Percentiles rank a stretch among this genome's conserved stretches.
Conservation (phyloP, 2,888 invertebrate genomes). For the Rhorus exstirpatorius region DNA sequence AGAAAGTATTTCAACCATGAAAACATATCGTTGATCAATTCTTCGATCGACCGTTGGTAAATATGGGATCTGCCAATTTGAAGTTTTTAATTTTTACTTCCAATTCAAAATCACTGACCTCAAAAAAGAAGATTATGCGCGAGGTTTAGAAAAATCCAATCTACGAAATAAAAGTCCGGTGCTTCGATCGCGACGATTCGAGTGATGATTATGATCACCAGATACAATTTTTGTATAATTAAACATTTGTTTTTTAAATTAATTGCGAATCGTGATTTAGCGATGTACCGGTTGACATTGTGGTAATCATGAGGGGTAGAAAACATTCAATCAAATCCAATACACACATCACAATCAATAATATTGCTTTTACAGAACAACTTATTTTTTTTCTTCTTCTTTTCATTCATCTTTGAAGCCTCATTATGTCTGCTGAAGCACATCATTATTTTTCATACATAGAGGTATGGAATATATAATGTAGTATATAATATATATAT, state of each 20-base stretch:
- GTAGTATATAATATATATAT: neutral
- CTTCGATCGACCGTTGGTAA: too few species aligned
- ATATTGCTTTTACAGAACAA: slow-evolving; percentile 27
- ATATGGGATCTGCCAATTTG: too few species aligned
- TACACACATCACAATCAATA: slow-evolving; percentile 23
- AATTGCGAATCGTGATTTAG: slow-evolving; percentile 8
- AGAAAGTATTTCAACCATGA: too few species aligned
- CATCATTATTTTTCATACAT: slow-evolving; percentile 6
- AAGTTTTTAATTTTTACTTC: too few species aligned
- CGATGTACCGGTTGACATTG: neutral
- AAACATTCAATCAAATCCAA: neutral
- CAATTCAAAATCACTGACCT: too few species aligned
- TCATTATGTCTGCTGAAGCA: too few species aligned
- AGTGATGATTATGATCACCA: slow-evolving; percentile 4
- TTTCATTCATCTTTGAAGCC: slow-evolving; percentile 10
- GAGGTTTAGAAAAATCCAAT: too few species aligned
- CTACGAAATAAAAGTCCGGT: neutral
- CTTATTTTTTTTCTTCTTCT: neutral
- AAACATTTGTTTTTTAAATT: too few species aligned
- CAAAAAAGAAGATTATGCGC: too few species aligned
- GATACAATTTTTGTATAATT: slow-evolving; percentile 8
- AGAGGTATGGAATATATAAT: slow-evolving; percentile 16
- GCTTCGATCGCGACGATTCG: neutral
- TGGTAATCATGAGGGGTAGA: neutral
- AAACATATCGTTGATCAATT: too few species aligned